Evolutionary conservation across 2,888 invertebrate species (phyloP).

Genomic region (Macrophya annulata): DNA sequence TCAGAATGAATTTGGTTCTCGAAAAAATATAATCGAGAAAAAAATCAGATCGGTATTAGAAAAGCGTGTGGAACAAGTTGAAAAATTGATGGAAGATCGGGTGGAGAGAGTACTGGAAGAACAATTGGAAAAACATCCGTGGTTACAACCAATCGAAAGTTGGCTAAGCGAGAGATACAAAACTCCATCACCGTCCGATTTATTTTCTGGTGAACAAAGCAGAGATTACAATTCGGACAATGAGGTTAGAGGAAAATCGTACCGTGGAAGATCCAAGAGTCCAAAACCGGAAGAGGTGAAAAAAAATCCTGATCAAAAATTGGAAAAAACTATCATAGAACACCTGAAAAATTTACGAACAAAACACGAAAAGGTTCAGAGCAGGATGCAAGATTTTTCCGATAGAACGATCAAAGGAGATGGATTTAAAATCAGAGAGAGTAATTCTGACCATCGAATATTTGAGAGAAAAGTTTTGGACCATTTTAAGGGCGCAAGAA

Average conservation of each 20-base stretch:
- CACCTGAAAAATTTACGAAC: slow-evolving; percentile 39
- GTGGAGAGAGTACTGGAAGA: slow-evolving; percentile 70
- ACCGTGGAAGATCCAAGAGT: background rate
- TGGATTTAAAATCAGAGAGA: slow-evolving; percentile 53
- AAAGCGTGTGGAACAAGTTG: slow-evolving; percentile 65
- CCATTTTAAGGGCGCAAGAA: slow-evolving; percentile 36
- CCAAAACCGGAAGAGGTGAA: slow-evolving; percentile 17
- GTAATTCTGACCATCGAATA: slow-evolving; percentile 41
- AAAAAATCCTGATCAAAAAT: slow-evolving; percentile 52
- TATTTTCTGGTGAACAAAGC: slow-evolving; percentile 51
- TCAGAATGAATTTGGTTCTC: background rate
- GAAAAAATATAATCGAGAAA: background rate
- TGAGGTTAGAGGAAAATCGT: slow-evolving; percentile 24
- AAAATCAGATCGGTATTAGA: slow-evolving; percentile 57
- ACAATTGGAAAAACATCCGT: slow-evolving; percentile 70
- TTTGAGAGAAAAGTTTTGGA: slow-evolving; percentile 39
- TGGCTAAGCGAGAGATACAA: slow-evolving; percentile 69
- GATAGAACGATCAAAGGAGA: slow-evolving; percentile 21
- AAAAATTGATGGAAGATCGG: slow-evolving; percentile 66
- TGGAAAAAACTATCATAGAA: slow-evolving; percentile 56
- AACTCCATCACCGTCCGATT: slow-evolving; percentile 46
- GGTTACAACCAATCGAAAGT: slow-evolving; percentile 71
- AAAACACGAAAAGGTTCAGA: slow-evolving; percentile 18
- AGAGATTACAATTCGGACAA: slow-evolving; percentile 55
- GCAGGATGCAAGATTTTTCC: background rate